phyloP scores from a whole-genome alignment of 2,888 invertebrate species.

The Gerosis bhagava region DNA sequence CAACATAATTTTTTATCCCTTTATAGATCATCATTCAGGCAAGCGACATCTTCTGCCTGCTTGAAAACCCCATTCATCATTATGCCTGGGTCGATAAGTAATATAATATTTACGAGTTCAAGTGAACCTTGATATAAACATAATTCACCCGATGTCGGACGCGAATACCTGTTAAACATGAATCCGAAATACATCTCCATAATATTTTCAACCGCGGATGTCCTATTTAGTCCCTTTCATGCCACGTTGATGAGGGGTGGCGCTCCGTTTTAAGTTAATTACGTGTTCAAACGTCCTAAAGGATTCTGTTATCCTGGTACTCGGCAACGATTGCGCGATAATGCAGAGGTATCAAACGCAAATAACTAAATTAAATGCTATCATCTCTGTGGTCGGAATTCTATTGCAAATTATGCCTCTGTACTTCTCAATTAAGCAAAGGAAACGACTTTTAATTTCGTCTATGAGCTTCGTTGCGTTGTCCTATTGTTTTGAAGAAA shows the following conservation, averaged over 20 bases:
- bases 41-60: too few species aligned
- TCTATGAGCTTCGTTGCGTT: too few species aligned
- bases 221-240: slow-evolving; percentile 50
- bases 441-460: slow-evolving; percentile 9
- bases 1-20: too few species aligned
- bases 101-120: slow-evolving; percentile 3
- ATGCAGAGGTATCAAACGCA: slow-evolving; percentile 26
- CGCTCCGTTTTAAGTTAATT: slow-evolving; percentile 55
- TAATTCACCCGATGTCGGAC: not conserved
- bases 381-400: slow-evolving; percentile 13
- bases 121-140: slow-evolving; percentile 3
- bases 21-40: too few species aligned
- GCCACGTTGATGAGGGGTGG: slow-evolving; percentile 53
- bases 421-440: slow-evolving; percentile 17
- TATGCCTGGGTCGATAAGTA: too few species aligned
- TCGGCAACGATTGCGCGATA: slow-evolving; percentile 38
- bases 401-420: slow-evolving; percentile 13
- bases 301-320: slow-evolving; percentile 48
- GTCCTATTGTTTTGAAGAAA: too few species aligned
- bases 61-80: too few species aligned
- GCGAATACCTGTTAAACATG: slow-evolving; percentile 19
- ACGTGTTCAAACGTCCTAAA: slow-evolving; percentile 47
- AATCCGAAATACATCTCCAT: slow-evolving; percentile 26
- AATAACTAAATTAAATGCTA: slow-evolving; percentile 18
- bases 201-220: slow-evolving; percentile 33